Evolutionary conservation across 2,797 vertebrate genomes (phyloP).

Genomic region (Myotis myotis): DNA sequence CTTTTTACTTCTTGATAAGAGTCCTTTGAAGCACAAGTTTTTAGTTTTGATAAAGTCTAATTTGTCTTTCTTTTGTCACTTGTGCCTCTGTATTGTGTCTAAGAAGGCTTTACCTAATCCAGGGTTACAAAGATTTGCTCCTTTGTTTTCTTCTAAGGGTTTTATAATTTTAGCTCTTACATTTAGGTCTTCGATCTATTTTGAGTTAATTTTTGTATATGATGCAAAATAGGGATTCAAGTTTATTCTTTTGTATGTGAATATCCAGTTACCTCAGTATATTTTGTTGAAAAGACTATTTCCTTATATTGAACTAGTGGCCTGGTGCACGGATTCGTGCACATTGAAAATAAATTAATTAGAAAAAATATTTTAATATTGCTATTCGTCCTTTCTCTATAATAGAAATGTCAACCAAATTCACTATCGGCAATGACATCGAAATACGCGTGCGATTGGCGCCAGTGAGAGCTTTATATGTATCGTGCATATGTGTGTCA

Average conservation of each 20-base stretch:
- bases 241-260: not conserved
- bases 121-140: not conserved
- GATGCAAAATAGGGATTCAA: not conserved
- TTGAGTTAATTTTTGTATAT: not conserved
- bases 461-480: no score
- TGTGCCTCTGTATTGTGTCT: not conserved
- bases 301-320: no score
- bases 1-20: not conserved
- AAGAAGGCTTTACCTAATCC: not conserved
- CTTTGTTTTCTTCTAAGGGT: not conserved
- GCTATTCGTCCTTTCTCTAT: no score
- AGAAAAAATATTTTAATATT: no score
- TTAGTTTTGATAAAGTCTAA: not conserved
- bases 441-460: no score
- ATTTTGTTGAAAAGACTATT: not conserved
- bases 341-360: no score
- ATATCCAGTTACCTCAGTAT: not conserved
- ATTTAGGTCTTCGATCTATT: not conserved
- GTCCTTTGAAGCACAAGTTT: not conserved
- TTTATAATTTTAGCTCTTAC: conserved; percentile 24
- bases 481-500: no score
- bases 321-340: no score
- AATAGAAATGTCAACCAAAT: no score
- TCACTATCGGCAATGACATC: no score
- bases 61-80: not conserved